These are phyloP conservation scores for Drosophila prosaltans DNA, from an alignment of 1,140 invertebrate genomes.

Conservation along the genomic window DNA sequence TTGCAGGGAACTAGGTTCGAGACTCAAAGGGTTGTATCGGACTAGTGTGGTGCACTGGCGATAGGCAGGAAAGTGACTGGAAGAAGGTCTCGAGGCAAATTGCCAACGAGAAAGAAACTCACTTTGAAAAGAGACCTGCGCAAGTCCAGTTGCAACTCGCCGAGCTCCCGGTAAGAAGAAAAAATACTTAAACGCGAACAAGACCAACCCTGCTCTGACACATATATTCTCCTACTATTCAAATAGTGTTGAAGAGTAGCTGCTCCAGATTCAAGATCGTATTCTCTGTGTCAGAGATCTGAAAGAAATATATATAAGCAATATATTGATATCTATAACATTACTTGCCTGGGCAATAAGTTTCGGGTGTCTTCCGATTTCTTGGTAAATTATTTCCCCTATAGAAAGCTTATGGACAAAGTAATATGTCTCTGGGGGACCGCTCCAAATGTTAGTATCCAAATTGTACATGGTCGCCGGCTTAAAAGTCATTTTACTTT, in stretches of 20 bases:
- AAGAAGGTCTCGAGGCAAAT: no score
- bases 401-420: constrained; percentile 42
- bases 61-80: neutral
- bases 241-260: constrained; percentile 30
- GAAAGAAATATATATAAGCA: no score
- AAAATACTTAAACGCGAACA: no score
- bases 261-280: constrained; percentile 28
- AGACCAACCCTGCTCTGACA: no score
- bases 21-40: no score
- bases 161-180: no score
- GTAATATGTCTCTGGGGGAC: neutral
- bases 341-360: constrained; percentile 29
- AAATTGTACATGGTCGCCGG: constrained; percentile 39
- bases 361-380: constrained; percentile 35
- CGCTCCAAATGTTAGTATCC: constrained; percentile 50
- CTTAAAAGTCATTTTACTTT: constrained; percentile 22
- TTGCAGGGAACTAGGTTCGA: no score
- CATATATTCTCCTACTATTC: neutral
- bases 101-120: no score
- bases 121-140: no score
- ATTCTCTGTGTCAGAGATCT: constrained; percentile 40
- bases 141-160: no score
- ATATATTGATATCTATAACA: no score
- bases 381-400: constrained; percentile 44
- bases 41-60: no score